Base-by-base conservation (phyloP, 92 coral and sea anemone species). In the Parazoanthus darwini region DNA sequence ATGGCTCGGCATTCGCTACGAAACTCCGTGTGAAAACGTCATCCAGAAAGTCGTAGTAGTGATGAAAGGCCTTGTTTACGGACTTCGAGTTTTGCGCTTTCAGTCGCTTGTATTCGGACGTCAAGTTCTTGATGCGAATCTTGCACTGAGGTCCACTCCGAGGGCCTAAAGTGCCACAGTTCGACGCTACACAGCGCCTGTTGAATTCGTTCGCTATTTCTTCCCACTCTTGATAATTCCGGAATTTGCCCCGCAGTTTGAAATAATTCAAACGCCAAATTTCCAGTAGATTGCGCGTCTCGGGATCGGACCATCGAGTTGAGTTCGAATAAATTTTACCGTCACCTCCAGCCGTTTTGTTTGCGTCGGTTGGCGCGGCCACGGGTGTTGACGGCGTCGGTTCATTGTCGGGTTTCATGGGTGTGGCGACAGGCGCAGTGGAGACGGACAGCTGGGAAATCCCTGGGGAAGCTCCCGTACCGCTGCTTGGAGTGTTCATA, bases 161-260 rank as follows among this genome's bases (percentile, higher is more conserved):
- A 37, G 98, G 98, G 1, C 98, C 98, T 1, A 95, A 92, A 6
- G 92, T 93, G 58, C 91, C 85, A 37, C 88, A 85, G 15, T 94
- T 95, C 23, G 90, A 81, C 72, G 89, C 66, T 78, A 59, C 16
- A 71, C 94, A 92, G 13, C 96, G 92, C 58, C 92, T 89, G 88
- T 95, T 93, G 70, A 95, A 92, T 78, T 95, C 98, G 35, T 80
- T 88, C 0, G 98, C 94, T 46, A 95, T 95, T 81, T 88, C 74
- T 80, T 95, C 95, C 98, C 98, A 95, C 80, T 95, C 98, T 76
- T 92, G 94, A 81, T 91, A 93, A 63, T 95, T 95, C 38, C 98
- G 71, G 50, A 93, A 93, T 79, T 95, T 95, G 22, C 91, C 93
- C 77, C 82, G 92, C 35, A 95, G 93, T 3, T 90, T 56, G 16